Base-by-base conservation (phyloP, 1,140 invertebrate genomes). In the Atta colombica region DNA sequence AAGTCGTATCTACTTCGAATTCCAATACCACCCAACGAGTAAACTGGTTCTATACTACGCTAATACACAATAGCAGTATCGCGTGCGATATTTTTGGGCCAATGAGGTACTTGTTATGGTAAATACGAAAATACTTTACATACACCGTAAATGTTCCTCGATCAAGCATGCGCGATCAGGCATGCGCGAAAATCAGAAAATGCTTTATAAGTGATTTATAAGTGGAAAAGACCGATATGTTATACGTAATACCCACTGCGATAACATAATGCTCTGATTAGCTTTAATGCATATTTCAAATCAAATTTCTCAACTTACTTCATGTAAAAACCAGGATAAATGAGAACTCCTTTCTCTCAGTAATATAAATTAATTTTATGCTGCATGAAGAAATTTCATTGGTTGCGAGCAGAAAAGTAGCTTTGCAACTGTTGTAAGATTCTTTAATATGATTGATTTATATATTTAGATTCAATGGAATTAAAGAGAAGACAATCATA, bases 31-130 rank as follows among this genome's bases (percentile, higher is more conserved):
- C 92, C 93, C 93, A 94, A 85, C 80, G 71, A 75, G 90, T 90
- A 93, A 94, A 94, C 94, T 93, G 92, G 92, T 94, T 94, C 90
- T 90, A 87, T 90, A 88, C 72, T 89, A 77, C 84, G 91, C 69
- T 92, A 89, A 65, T 28, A 90, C 90, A 90, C 91, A 94, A 93
- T 92, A 92, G 89, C 86, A 87, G 88, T 90, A 91, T 85, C 89
- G 65, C 61, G 72, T 85, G 89, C 92, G 93, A 94, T 94, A 21
- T 21, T 21, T 21, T 21, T 21, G 93, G 94, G 93, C 94, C 94
- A 95, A 95, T 94, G 94, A 95, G 93, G 92, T 94, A 93, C 94
- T 95, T 94, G 94, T 95, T 94, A 95, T 95, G 93, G 91, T 87
- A 87, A 94, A 94, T 94, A 94, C 94, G 94, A 91, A 45, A 94